phyloP scores from a whole-genome alignment of 2,797 vertebrate species.

The Melanotaenia maccullochi region DNA sequence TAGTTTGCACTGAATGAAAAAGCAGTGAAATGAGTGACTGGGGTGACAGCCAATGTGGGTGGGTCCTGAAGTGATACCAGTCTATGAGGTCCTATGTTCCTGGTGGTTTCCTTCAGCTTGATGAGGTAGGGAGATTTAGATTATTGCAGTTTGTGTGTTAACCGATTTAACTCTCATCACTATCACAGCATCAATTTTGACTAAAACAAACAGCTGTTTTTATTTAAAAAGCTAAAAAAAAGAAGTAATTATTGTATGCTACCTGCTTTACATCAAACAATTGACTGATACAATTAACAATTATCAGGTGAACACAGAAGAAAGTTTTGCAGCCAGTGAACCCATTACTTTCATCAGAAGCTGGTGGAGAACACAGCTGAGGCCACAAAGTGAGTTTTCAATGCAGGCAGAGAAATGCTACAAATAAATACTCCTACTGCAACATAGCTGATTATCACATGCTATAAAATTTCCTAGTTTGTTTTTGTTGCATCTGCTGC shows the following conservation, averaged over 20 bases:
- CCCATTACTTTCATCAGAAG: constrained; percentile 1
- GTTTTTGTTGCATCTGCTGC: background rate
- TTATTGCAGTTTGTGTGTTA: background rate
- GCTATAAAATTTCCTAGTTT: background rate
- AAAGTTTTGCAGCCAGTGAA: background rate
- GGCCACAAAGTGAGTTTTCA: background rate
- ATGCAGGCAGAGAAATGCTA: background rate
- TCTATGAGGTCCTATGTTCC: background rate
- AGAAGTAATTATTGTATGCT: background rate
- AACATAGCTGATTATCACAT: background rate
- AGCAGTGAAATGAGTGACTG: background rate
- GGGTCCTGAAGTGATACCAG: background rate
- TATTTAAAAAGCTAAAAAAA: background rate
- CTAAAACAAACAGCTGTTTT: background rate
- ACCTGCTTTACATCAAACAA: constrained; percentile 1
- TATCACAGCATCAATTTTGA: background rate
- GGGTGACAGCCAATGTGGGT: background rate
- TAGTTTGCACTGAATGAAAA: background rate
- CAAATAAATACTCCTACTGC: background rate
- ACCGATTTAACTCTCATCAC: background rate
- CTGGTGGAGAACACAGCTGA: constrained; percentile 4
- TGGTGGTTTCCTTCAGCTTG: background rate
- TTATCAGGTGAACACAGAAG: background rate
- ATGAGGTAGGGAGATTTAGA: background rate
- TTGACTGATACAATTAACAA: background rate